These are phyloP conservation scores for Plestiodon gilberti DNA, from an alignment of 2,113 vertebrate genomes.

Conservation along the genomic window DNA sequence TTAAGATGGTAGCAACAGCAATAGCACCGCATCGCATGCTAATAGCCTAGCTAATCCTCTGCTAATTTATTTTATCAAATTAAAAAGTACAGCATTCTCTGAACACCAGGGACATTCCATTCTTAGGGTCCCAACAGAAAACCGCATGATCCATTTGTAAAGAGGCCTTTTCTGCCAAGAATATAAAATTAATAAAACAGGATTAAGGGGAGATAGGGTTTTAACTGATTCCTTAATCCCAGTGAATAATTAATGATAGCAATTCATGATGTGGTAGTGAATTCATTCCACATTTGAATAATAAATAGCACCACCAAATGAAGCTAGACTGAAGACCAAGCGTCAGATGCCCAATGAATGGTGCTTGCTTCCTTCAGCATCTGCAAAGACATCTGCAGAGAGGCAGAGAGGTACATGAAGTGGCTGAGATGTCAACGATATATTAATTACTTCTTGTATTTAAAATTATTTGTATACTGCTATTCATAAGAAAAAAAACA, in stretches of 20 bases:
- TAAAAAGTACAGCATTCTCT: constrained; percentile 72
- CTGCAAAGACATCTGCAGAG: background rate
- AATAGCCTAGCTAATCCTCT: constrained; percentile 74
- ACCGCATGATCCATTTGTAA: constrained; percentile 74
- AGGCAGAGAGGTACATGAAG: background rate
- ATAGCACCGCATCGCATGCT: constrained; percentile 53
- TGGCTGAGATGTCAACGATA: background rate
- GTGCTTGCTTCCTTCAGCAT: background rate
- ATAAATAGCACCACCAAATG: constrained; percentile 17
- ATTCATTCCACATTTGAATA: constrained; percentile 33
- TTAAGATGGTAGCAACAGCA: constrained; percentile 45
- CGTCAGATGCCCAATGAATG: background rate
- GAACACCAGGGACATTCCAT: constrained; percentile 73
- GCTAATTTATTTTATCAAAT: constrained; percentile 84
- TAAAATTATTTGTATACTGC: too few species aligned
- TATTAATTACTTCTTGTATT: too few species aligned
- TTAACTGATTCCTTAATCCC: constrained; percentile 80
- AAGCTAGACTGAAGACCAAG: background rate
- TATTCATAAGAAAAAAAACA: too few species aligned
- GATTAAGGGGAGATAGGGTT: constrained; percentile 77
- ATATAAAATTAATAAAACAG: constrained; percentile 82
- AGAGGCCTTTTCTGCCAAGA: constrained; percentile 71
- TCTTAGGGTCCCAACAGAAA: constrained; percentile 69
- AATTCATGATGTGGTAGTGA: constrained; percentile 22
- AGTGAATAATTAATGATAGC: constrained; percentile 67